Conservation (phyloP, 2,113 vertebrate species). For the Erythrocercus mccallii region DNA sequence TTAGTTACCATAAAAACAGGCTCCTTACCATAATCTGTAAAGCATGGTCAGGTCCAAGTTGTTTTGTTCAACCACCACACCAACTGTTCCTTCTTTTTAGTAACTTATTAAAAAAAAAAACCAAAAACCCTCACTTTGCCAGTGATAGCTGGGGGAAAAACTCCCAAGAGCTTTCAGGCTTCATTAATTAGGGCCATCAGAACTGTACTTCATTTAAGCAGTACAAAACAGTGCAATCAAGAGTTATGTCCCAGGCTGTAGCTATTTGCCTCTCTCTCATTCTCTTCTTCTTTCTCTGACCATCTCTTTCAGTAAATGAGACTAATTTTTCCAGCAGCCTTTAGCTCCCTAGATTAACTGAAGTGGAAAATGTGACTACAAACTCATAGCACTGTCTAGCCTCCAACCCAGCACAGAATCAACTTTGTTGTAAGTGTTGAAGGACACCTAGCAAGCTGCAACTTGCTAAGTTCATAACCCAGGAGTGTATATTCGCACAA, state of each 20-base stretch:
- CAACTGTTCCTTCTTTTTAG: conserved; percentile 35
- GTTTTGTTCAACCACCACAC: conserved; percentile 36
- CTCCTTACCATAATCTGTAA: conserved; percentile 68
- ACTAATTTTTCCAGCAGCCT: conserved; percentile 75
- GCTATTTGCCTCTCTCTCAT: conserved; percentile 25
- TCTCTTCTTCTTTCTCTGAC: neutral
- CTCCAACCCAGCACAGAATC: conserved; percentile 70
- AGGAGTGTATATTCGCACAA: neutral
- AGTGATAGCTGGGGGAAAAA: conserved; percentile 7
- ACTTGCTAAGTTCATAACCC: conserved; percentile 59
- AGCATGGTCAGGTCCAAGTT: conserved; percentile 23
- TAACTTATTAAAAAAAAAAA: neutral
- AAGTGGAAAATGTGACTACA: conserved; percentile 75
- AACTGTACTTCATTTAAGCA: conserved; percentile 12
- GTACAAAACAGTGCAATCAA: neutral
- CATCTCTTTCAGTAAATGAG: conserved; percentile 63
- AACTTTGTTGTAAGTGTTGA: conserved; percentile 68
- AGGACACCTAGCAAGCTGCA: conserved; percentile 73
- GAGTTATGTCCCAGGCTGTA: neutral
- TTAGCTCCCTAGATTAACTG: conserved; percentile 66
- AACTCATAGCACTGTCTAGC: conserved; percentile 66
- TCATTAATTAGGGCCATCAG: conserved; percentile 26
- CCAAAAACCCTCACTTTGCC: neutral
- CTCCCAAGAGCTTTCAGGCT: neutral
- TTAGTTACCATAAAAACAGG: neutral